Evolutionary conservation across 1,140 invertebrate genomes (phyloP).

Genomic region (Lucilia sericata): DNA sequence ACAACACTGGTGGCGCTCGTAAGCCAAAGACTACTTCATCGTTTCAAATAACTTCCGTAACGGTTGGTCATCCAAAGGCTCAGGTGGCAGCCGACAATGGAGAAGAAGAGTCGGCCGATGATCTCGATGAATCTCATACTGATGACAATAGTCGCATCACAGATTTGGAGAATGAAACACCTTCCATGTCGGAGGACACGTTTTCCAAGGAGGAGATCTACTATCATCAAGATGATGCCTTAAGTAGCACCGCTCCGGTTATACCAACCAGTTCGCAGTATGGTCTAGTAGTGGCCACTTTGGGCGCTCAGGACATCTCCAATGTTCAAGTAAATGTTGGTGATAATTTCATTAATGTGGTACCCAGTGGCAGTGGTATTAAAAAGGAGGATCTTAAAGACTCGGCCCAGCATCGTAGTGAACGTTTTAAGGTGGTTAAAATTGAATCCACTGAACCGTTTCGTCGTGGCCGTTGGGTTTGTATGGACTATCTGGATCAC

Average conservation of each 20-base stretch:
- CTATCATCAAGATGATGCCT: constrained; percentile 77
- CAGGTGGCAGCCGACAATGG: constrained; percentile 88
- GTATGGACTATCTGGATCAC: constrained; percentile 95
- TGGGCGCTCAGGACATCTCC: constrained; percentile 63
- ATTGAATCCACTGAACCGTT: constrained; percentile 96
- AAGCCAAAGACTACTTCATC: constrained; percentile 76
- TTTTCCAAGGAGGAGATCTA: constrained; percentile 86
- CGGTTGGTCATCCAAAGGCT: constrained; percentile 75
- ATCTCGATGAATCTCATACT: constrained; percentile 94
- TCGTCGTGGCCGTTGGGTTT: constrained; percentile 92
- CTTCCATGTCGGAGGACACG: constrained; percentile 86
- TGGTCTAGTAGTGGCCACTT: constrained; percentile 76
- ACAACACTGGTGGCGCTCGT: constrained; percentile 45
- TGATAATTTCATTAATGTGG: constrained; percentile 76
- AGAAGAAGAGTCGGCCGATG: constrained; percentile 92
- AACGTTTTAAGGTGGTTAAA: constrained; percentile 96
- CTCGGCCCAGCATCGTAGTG: constrained; percentile 81
- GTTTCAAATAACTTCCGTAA: constrained; percentile 93
- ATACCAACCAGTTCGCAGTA: constrained; percentile 87
- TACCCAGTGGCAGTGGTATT: constrained; percentile 66
- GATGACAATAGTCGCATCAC: constrained; percentile 85
- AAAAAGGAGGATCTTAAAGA: constrained; percentile 77
- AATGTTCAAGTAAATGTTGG: constrained; percentile 75
- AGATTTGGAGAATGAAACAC: constrained; percentile 86
- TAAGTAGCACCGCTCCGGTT: constrained; percentile 82